These are phyloP conservation scores for Plectus sambesii DNA, from an alignment of 1,140 invertebrate species.

Conservation along the genomic window DNA sequence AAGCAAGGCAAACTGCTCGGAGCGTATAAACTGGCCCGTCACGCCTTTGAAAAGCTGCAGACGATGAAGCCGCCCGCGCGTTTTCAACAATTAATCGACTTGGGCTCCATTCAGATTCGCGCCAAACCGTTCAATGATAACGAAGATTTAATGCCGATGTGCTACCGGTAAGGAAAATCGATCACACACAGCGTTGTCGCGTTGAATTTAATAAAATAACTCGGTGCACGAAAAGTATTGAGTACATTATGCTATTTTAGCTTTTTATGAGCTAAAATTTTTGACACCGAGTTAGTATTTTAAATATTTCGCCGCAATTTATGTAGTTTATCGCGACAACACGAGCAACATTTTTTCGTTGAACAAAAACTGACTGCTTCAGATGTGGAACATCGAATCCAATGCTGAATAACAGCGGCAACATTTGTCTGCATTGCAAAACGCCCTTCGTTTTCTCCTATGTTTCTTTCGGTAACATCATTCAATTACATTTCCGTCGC, in stretches of 20 bases:
- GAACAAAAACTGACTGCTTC: constrained; percentile 13
- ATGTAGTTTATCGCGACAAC: background rate
- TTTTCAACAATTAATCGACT: constrained; percentile 59
- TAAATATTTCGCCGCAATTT: no score
- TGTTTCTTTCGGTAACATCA: constrained; percentile 73
- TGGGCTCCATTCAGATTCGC: constrained; percentile 57
- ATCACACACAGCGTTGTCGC: no score
- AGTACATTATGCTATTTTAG: no score
- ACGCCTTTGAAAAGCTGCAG: constrained; percentile 72
- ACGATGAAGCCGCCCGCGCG: constrained; percentile 60
- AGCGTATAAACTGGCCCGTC: constrained; percentile 78
- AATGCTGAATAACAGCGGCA: constrained; percentile 57
- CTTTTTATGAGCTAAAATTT: no score
- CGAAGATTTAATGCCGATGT: constrained; percentile 80
- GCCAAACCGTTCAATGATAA: constrained; percentile 72
- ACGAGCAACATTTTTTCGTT: constrained; percentile 15
- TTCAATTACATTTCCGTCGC: background rate
- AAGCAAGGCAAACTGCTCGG: constrained; percentile 82
- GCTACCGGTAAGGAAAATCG: constrained; percentile 63
- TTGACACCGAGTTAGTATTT: no score
- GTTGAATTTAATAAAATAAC: no score
- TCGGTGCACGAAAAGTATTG: no score
- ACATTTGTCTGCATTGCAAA: constrained; percentile 73
- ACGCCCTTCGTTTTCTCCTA: constrained; percentile 83
- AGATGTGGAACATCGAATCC: constrained; percentile 85